A percentile compares a stretch with the other conserved stretches of the same genome.
Evolutionary conservation across 2,113 vertebrate species (phyloP).

Genomic region (Apistogramma diplotaenia): DNA sequence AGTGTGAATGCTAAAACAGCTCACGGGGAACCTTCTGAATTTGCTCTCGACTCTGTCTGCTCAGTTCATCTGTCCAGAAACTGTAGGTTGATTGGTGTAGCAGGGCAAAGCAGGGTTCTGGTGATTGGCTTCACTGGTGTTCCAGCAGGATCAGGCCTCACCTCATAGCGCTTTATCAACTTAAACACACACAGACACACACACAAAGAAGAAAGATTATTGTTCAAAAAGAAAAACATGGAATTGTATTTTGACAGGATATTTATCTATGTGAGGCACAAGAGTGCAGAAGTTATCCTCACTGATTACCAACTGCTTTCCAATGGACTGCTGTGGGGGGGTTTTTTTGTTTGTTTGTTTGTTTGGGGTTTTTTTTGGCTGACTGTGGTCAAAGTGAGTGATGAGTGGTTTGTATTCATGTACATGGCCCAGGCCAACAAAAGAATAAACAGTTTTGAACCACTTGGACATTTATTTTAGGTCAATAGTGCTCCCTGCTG

Average conservation of each 20-base stretch:
- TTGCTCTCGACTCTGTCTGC: not conserved
- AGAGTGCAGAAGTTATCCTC: not conserved
- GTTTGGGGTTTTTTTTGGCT: too few relatives aligned
- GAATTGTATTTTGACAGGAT: not conserved
- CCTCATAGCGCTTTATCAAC: conserved; percentile 75
- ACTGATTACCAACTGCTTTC: not conserved
- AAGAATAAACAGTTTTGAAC: not conserved
- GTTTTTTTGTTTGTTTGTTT: too few relatives aligned
- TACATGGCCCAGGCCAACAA: not conserved
- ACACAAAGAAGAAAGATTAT: not conserved
- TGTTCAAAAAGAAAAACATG: not conserved
- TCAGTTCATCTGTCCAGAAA: conserved; percentile 65
- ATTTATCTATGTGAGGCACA: not conserved
- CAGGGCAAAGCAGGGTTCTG: conserved; percentile 75
- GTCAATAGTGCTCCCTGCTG: not conserved
- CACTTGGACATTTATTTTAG: not conserved
- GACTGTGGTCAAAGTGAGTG: not conserved
- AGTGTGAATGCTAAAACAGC: conserved; percentile 25
- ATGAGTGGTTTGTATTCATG: not conserved
- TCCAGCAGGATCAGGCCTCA: conserved; percentile 73
- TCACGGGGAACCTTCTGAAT: conserved; percentile 15
- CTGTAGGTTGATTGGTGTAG: conserved; percentile 74
- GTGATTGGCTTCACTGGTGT: conserved; percentile 67
- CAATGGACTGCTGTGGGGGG: not conserved
- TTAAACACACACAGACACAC: too few relatives aligned